Conservation (phyloP, 1,140 invertebrate genomes). For the Varroa destructor region DNA sequence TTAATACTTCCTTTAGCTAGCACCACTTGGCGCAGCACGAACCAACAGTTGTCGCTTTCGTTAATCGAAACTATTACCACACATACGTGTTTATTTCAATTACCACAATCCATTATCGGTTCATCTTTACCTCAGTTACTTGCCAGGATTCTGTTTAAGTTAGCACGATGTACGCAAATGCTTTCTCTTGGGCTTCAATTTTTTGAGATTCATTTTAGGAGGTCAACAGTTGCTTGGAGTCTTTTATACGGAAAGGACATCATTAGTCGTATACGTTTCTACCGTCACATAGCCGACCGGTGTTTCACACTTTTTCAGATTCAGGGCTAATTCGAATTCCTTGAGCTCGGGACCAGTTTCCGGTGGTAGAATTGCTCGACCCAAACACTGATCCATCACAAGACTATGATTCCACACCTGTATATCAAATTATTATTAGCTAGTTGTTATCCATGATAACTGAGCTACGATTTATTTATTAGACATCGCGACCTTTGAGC, state of each 20-base stretch:
- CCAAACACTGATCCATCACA: conserved; percentile 18
- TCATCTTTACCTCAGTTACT: too few relatives aligned
- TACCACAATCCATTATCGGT: too few relatives aligned
- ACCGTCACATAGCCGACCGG: neutral
- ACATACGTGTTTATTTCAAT: too few relatives aligned
- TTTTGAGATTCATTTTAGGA: too few relatives aligned
- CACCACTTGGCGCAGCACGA: too few relatives aligned
- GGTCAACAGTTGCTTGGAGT: too few relatives aligned
- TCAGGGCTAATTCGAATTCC: neutral
- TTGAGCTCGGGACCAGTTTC: neutral
- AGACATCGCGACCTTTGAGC: conserved; percentile 4
- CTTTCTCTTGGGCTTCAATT: too few relatives aligned
- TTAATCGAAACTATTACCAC: too few relatives aligned
- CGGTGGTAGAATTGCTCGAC: neutral
- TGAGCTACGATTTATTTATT: neutral
- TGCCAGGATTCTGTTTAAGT: too few relatives aligned
- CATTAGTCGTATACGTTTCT: conserved; percentile 19
- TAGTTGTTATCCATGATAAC: neutral
- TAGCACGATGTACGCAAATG: too few relatives aligned
- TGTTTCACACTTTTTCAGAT: neutral
- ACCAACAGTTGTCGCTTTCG: too few relatives aligned
- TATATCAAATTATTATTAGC: neutral
- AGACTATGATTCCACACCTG: conserved; percentile 25
- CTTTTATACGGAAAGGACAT: conserved; percentile 12
- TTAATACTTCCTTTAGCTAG: too few relatives aligned